Evolutionary conservation across 1,140 invertebrate species (phyloP).

Genomic region (Brachystomella parvula): DNA sequence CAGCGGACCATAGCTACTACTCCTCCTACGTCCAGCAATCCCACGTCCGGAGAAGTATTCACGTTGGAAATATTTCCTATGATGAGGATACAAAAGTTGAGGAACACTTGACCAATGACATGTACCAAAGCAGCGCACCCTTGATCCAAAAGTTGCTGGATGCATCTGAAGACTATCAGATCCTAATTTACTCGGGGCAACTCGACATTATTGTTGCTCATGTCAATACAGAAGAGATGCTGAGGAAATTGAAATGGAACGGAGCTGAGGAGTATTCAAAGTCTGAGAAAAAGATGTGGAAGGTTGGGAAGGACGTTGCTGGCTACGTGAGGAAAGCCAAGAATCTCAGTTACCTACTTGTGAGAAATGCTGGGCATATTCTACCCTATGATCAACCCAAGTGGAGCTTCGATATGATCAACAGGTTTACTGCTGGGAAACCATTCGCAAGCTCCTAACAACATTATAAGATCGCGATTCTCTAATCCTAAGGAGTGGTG

Average conservation of each 20-base stretch:
- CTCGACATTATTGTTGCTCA: slow-evolving; percentile 39
- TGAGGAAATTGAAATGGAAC: slow-evolving; percentile 29
- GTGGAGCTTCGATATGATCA: slow-evolving; percentile 48
- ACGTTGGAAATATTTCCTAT: slow-evolving; percentile 3
- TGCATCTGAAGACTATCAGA: slow-evolving; percentile 52
- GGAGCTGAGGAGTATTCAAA: slow-evolving; percentile 20
- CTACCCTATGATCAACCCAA: slow-evolving; percentile 49
- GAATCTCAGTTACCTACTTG: slow-evolving; percentile 46
- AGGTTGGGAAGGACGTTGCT: slow-evolving; percentile 26
- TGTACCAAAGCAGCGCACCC: slow-evolving; percentile 71
- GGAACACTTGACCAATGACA: slow-evolving; percentile 60
- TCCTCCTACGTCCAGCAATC: background rate
- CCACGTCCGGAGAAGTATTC: background rate
- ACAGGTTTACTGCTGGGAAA: slow-evolving; percentile 42
- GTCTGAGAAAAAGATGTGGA: slow-evolving; percentile 30
- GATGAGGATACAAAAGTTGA: slow-evolving; percentile 48
- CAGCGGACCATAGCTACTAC: slow-evolving; percentile 7
- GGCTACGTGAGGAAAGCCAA: slow-evolving; percentile 40
- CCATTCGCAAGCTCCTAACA: too few relatives aligned
- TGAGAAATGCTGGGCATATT: slow-evolving; percentile 48
- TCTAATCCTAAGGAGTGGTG: too few relatives aligned
- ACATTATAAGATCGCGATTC: too few relatives aligned
- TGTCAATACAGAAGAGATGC: slow-evolving; percentile 23
- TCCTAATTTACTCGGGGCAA: slow-evolving; percentile 42
- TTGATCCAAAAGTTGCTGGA: slow-evolving; percentile 61